phyloP scores from a whole-genome alignment of 2,888 invertebrate species.

The Drosophila borborema region DNA sequence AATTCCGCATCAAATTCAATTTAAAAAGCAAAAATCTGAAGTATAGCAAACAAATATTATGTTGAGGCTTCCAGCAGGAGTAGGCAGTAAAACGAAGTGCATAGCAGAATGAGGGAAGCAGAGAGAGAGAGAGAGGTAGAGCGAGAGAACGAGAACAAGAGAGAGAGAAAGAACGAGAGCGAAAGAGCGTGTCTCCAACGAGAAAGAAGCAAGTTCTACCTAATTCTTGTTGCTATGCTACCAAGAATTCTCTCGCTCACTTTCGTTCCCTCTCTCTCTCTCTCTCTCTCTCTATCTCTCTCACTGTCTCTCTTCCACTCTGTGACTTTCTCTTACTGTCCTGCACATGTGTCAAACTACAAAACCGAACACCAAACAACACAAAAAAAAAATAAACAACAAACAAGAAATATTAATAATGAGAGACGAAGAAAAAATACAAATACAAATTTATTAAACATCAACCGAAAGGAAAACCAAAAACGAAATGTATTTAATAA shows the following conservation, averaged over 20 bases:
- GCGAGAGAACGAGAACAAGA: background rate
- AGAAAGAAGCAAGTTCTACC: conserved; percentile 11
- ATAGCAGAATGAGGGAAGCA: conserved; percentile 39
- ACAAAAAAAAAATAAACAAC: conserved; percentile 11
- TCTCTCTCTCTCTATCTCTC: background rate
- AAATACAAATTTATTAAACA: conserved; percentile 56
- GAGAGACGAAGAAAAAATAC: conserved; percentile 52
- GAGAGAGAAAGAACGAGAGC: background rate
- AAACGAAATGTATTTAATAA: conserved; percentile 79
- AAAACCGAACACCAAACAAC: conserved; percentile 29
- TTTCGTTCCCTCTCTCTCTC: background rate
- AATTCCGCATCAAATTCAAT: conserved; percentile 49
- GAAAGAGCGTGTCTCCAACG: background rate
- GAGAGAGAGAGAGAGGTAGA: background rate
- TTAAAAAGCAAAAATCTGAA: conserved; percentile 31
- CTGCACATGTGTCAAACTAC: conserved; percentile 42
- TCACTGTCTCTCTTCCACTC: background rate
- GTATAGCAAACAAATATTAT: conserved; percentile 58
- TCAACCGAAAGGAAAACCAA: conserved; percentile 32
- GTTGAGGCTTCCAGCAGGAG: conserved; percentile 67
- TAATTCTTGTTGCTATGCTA: conserved; percentile 25
- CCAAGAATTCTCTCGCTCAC: conserved; percentile 13
- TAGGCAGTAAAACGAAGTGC: conserved; percentile 15
- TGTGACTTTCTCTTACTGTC: conserved; percentile 37
- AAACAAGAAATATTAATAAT: conserved; percentile 34